phyloP scores from a whole-genome alignment of 2,113 vertebrate species.

The Alaudala cheleensis region DNA sequence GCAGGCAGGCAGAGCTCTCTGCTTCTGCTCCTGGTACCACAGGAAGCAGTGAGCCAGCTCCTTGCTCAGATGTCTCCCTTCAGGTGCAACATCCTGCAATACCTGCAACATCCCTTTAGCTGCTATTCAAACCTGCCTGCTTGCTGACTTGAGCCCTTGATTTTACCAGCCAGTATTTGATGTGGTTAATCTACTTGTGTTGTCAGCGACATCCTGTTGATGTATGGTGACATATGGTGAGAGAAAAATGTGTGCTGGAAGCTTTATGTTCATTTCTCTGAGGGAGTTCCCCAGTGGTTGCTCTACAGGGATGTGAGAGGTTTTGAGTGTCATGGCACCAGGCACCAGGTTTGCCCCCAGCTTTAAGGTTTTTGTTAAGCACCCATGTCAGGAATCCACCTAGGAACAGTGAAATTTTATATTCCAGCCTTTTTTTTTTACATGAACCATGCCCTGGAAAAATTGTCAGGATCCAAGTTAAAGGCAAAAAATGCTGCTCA shows the following conservation, averaged over 20 bases:
- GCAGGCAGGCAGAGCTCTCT: neutral
- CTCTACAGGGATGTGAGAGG: neutral
- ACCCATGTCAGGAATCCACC: neutral
- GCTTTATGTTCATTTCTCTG: neutral
- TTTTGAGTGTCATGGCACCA: neutral
- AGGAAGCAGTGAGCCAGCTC: neutral
- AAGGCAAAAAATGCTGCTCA: neutral
- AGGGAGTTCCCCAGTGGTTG: neutral
- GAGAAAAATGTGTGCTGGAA: neutral
- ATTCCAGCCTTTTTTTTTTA: neutral
- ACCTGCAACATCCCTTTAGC: neutral
- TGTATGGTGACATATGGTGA: neutral
- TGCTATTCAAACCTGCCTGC: neutral
- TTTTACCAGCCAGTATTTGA: neutral
- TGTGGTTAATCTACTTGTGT: neutral
- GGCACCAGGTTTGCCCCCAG: neutral
- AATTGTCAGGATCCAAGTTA: neutral
- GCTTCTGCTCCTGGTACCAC: neutral
- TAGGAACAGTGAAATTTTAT: neutral
- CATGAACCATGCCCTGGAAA: neutral
- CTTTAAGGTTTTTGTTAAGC: neutral
- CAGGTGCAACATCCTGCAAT: neutral
- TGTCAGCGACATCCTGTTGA: neutral
- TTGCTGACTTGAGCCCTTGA: neutral
- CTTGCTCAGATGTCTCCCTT: neutral